These are phyloP conservation scores for Melipona quadrifasciata DNA, from an alignment of 1,140 invertebrate species.

Conservation along the genomic window DNA sequence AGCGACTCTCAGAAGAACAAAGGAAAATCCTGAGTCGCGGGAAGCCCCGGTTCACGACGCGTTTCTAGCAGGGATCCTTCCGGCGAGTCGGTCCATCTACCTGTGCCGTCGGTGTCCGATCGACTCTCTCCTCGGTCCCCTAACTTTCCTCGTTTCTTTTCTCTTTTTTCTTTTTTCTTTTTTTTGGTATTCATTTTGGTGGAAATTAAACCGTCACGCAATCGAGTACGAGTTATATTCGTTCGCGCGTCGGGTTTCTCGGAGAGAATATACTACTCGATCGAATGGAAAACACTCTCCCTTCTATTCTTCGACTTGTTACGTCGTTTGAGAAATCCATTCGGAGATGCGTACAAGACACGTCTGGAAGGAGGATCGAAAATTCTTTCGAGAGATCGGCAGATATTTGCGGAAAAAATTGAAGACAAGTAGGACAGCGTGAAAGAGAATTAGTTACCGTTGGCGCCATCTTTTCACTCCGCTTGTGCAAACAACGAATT, in stretches of 20 bases:
- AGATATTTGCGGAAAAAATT: no score
- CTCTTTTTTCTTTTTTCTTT: not conserved
- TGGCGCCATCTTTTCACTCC: conserved; percentile 29
- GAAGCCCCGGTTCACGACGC: not conserved
- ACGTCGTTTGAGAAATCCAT: no score
- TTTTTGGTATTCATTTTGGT: not conserved
- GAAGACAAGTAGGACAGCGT: not conserved
- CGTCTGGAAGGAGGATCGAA: no score
- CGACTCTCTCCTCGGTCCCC: not conserved
- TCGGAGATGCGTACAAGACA: no score
- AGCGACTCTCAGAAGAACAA: conserved; percentile 14
- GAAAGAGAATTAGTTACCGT: not conserved
- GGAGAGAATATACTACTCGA: no score
- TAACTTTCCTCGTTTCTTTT: not conserved
- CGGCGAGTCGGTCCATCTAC: conserved; percentile 24
- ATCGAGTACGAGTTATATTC: conserved; percentile 20
- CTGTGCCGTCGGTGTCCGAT: conserved; percentile 44
- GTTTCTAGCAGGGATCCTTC: not conserved
- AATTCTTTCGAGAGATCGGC: not conserved
- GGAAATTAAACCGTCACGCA: not conserved
- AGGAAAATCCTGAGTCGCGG: conserved; percentile 2
- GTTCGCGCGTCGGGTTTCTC: not conserved
- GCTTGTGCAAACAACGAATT: not conserved
- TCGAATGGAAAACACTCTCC: not conserved
- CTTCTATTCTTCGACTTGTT: not conserved